Base-by-base conservation (phyloP, 2,113 vertebrate genomes). In the Urocynchramus pylzowi region DNA sequence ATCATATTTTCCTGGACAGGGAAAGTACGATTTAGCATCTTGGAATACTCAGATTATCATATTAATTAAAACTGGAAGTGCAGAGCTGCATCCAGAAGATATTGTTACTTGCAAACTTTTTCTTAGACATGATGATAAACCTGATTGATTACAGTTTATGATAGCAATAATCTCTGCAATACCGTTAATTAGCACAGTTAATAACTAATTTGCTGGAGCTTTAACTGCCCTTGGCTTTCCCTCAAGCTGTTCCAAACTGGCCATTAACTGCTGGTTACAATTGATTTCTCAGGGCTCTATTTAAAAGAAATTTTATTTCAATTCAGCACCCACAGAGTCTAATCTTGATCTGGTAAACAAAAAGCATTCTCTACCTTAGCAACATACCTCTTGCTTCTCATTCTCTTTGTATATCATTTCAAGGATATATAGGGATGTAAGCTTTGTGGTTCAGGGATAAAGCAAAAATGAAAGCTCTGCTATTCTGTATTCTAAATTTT, bases 171-270 rank as follows among this genome's bases (percentile, higher is more conserved):
- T 97, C 87, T 84, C 64, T 94, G 84, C 73, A 97, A 97, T 97
- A 98, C 97, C 95, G 87, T 96, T 97, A 95, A 98, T 98, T 98
- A 98, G 67, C 96, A 96, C 94, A 97, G 95, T 97, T 98, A 98
- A 97, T 95, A 95, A 97, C 96, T 97, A 97, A 98, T 98, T 98
- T 98, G 65, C 94, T 96, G 64, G 80, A 95, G 85, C 95, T 97
- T 96, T 97, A 97, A 97, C 96, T 97, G 97, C 92, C 95, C 61
- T 98, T 98, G 97, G 97, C 95, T 96, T 97, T 97, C 90, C 94
- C 91, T 97, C 97, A 98, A 98, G 97, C 97, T 97, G 94, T 97
- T 98, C 81, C 79, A 97, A 97, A 95, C 96, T 98, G 79, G 89
- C 97, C 97, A 97, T 98, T 98, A 98, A 97, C 93, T 92, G 91